Evolutionary conservation across 2,113 vertebrate genomes (phyloP), one percentile per base, ranked within the genome.

Genomic region (Synchiropus splendidus): DNA sequence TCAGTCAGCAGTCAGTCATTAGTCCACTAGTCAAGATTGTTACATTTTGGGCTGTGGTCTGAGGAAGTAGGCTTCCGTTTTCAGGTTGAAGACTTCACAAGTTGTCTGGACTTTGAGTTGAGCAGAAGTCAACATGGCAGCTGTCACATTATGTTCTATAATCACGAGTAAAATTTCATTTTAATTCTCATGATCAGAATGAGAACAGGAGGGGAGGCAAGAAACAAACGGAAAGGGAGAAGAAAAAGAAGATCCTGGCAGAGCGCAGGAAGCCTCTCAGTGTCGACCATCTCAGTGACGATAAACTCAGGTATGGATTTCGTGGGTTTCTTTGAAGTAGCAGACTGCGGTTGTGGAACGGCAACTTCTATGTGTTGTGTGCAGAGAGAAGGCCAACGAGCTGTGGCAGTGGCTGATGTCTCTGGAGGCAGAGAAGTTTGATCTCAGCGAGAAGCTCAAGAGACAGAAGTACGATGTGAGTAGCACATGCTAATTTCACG

Each of bases 211-310:
- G 75, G 62, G 94, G 90, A 47, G 86, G 41, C 16, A 99, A 95
- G 83, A 96, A 91, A 64, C 91, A 97, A 73, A 98, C 94, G 0
- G 95, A 98, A 66, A 61, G 93, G 45, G 94, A 98, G 53, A 98
- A 98, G 83, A 98, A 98, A 80, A 98, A 93, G 83, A 98, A 92
- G 86, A 89, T 91, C 59, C 85, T 98, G 66, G 88, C 90, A 0
- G 93, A 98, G 2, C 86, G 95, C 53, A 84, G 80, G 70, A 94
- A 94, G 69, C 67, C 81, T 21, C 79, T 98, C 37, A 90, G 54
- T 41, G 61, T 95, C 0, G 94, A 98, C 45, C 89, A 97, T 50
- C 72, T 98, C 54, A 87, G 61, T 0, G 93, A 97, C 43, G 92
- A 98, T 0, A 95, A 90, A 64, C 82, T 98, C 46, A 94, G 89